phyloP scores from a whole-genome alignment of 1,140 invertebrate genomes.

The Eupristina koningsbergeri region DNA sequence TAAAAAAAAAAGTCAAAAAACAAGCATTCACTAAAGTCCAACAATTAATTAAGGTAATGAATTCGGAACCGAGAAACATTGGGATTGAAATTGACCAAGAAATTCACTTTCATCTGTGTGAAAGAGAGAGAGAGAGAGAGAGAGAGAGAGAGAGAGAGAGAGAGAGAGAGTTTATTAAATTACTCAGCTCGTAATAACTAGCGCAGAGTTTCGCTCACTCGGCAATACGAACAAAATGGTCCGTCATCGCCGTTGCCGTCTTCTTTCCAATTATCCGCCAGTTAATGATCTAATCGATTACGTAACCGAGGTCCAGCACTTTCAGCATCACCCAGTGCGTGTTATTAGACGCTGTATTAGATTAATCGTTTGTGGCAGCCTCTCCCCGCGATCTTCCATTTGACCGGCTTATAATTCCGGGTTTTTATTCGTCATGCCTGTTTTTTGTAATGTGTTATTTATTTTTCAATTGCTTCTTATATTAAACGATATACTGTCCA shows the following conservation, averaged over 20 bases:
- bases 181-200: neutral
- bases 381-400: constrained; percentile 9
- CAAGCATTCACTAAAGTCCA: neutral
- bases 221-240: constrained; percentile 47
- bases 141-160: too few relatives aligned
- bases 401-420: neutral
- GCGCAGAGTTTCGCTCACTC: neutral
- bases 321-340: constrained; percentile 29
- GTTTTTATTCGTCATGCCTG: neutral
- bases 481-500: neutral
- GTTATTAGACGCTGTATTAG: constrained; percentile 44
- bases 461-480: neutral
- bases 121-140: too few relatives aligned
- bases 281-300: constrained; percentile 61
- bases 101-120: neutral
- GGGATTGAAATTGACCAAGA: constrained; percentile 16
- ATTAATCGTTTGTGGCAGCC: constrained; percentile 29
- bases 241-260: constrained; percentile 45
- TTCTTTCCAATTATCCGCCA: constrained; percentile 59
- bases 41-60: constrained; percentile 6
- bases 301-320: constrained; percentile 47
- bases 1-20: neutral
- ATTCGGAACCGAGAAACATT: neutral
- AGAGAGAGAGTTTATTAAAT: constrained; percentile 11
- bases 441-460: neutral